A percentile compares a stretch with the other conserved stretches of the same genome.
phyloP scores from a whole-genome alignment of 64 coral and sea anemone species.

The Hydrozoanthus tunicans region DNA sequence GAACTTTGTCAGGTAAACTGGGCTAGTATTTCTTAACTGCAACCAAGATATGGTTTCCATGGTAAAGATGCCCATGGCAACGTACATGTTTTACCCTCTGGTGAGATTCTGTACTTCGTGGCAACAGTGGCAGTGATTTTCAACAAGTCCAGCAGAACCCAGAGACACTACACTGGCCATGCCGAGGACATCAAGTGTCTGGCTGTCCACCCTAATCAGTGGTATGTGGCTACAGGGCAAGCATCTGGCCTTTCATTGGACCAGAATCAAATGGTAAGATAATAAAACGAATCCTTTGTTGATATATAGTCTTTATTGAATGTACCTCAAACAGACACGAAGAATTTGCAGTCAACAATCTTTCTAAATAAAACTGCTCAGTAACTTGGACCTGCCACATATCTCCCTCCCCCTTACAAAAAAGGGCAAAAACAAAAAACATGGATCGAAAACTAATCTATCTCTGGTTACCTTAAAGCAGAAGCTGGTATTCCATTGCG shows the following conservation, averaged over 20 bases:
- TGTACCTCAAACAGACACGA: not conserved
- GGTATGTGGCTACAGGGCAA: constrained; percentile 92
- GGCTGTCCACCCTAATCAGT: constrained; percentile 89
- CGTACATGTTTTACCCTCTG: constrained; percentile 81
- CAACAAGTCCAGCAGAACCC: constrained; percentile 73
- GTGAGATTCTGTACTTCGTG: constrained; percentile 82
- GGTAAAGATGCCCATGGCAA: constrained; percentile 74
- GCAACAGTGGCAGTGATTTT: constrained; percentile 83
- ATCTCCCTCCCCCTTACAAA: too few relatives aligned
- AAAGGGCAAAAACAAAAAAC: too few relatives aligned
- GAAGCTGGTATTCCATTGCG: too few relatives aligned
- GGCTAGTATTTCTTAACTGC: not conserved
- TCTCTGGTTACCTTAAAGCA: too few relatives aligned
- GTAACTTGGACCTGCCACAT: too few relatives aligned
- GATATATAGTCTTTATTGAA: not conserved
- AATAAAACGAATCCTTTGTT: too few relatives aligned
- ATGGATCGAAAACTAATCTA: too few relatives aligned
- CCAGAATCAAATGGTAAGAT: constrained; percentile 86
- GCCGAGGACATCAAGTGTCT: constrained; percentile 93
- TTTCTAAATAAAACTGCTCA: too few relatives aligned
- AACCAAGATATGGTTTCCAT: constrained; percentile 80
- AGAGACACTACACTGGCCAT: constrained; percentile 89
- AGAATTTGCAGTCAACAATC: too few relatives aligned
- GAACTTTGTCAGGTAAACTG: not conserved
- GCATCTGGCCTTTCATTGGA: constrained; percentile 79